A percentile compares a stretch with the other conserved stretches of the same genome.
These are phyloP conservation scores for Copidosoma floridanum DNA, from an alignment of 1,140 invertebrate species.

Conservation along the genomic window DNA sequence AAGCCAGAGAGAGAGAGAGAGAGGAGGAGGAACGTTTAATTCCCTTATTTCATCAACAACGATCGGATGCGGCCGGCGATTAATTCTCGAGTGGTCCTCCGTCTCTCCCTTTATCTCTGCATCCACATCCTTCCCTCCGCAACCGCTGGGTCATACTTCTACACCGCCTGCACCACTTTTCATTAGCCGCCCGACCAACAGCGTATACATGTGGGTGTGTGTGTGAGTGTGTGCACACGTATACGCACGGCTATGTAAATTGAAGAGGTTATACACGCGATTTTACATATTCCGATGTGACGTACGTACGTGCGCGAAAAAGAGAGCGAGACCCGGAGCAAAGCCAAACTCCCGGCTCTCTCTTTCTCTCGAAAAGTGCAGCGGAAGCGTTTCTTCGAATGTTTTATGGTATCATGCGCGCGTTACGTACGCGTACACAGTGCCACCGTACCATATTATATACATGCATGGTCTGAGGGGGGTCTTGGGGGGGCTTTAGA, in stretches of 20 bases:
- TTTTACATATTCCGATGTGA: conserved; percentile 55
- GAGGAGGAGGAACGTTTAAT: conserved; percentile 7
- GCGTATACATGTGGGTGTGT: too few relatives aligned
- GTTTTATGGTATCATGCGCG: conserved; percentile 51
- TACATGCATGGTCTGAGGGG: too few relatives aligned
- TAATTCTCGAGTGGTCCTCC: conserved; percentile 21
- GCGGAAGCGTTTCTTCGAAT: conserved; percentile 53
- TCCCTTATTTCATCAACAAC: conserved; percentile 17
- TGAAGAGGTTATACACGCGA: conserved; percentile 54
- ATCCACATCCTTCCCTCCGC: conserved; percentile 2
- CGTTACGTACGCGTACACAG: too few relatives aligned
- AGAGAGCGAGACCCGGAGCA: conserved; percentile 25
- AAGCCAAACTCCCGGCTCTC: conserved; percentile 36
- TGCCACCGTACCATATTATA: too few relatives aligned
- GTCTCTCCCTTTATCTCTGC: too few relatives aligned
- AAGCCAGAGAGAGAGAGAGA: background rate
- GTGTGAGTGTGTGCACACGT: conserved; percentile 6
- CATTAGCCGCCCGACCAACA: conserved; percentile 39
- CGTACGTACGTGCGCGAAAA: conserved; percentile 28
- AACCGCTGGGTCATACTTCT: too few relatives aligned
- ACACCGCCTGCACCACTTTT: too few relatives aligned
- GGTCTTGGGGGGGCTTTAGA: too few relatives aligned
- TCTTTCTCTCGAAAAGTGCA: conserved; percentile 55
- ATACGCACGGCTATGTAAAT: conserved; percentile 51
- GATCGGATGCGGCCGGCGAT: conserved; percentile 13